A percentile compares a stretch with the other conserved stretches of the same genome.
phyloP scores from a whole-genome alignment of 2,888 invertebrate genomes.

The Danaus chrysippus region DNA sequence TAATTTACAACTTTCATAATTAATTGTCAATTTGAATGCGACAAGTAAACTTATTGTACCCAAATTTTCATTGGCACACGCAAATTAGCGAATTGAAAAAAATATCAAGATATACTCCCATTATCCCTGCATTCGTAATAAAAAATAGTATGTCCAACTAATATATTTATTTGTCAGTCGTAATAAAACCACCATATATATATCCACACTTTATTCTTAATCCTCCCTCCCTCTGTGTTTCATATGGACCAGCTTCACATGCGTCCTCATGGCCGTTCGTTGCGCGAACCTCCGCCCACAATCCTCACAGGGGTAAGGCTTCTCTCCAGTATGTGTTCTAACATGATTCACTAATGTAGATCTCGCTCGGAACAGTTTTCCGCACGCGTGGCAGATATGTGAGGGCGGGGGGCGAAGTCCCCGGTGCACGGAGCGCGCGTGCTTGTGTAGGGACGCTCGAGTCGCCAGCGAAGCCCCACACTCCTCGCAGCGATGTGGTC shows the following conservation, averaged over 20 bases:
- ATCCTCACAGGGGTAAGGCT: slow-evolving; percentile 50
- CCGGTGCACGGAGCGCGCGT: slow-evolving; percentile 50
- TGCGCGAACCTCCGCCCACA: slow-evolving; percentile 63
- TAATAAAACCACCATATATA: not conserved
- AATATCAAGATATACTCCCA: no score
- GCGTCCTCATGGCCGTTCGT: slow-evolving; percentile 61
- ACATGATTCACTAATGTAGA: slow-evolving; percentile 61
- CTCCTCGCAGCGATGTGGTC: slow-evolving; percentile 50
- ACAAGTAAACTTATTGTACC: no score
- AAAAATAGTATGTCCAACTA: no score
- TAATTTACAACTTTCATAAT: no score
- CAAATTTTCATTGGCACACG: no score
- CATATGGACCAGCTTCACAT: slow-evolving; percentile 61
- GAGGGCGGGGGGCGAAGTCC: slow-evolving; percentile 42
- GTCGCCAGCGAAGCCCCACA: slow-evolving; percentile 69
- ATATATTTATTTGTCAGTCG: no score
- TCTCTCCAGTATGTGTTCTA: slow-evolving; percentile 55
- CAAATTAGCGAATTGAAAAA: no score
- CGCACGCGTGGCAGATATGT: slow-evolving; percentile 65
- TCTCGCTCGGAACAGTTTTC: slow-evolving; percentile 61
- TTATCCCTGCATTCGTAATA: no score
- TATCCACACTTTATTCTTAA: slow-evolving; percentile 27
- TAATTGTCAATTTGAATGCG: no score
- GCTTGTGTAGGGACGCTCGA: slow-evolving; percentile 51
- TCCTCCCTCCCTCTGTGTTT: slow-evolving; percentile 48